These are phyloP conservation scores for Emydura subglobosa DNA, from an alignment of 2,113 vertebrate genomes.

Conservation along the genomic window DNA sequence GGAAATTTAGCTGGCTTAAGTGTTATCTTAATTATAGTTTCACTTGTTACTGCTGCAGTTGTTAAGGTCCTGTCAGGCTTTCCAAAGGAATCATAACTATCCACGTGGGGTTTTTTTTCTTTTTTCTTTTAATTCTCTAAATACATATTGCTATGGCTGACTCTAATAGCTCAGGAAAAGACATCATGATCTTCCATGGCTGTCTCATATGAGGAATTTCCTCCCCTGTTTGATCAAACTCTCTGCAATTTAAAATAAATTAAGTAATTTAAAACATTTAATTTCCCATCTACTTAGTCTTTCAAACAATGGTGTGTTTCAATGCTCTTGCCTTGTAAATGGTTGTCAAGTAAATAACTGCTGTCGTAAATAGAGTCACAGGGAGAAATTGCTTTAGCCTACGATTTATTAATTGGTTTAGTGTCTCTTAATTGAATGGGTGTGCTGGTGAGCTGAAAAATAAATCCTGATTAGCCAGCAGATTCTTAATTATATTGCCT, in stretches of 20 bases:
- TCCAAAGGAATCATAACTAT: rapidly evolving
- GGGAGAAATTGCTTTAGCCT: conserved; percentile 54
- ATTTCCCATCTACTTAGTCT: background rate
- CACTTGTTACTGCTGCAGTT: background rate
- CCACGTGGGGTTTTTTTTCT: background rate
- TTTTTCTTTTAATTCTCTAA: background rate
- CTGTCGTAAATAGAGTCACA: conserved; percentile 37
- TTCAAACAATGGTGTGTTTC: conserved; percentile 18
- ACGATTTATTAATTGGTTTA: conserved; percentile 60
- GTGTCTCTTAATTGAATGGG: conserved; percentile 57
- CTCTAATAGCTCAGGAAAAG: background rate
- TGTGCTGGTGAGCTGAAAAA: conserved; percentile 28
- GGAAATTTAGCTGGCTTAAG: background rate
- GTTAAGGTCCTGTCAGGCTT: background rate
- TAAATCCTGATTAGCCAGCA: conserved; percentile 39
- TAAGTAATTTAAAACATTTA: background rate
- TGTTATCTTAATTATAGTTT: background rate
- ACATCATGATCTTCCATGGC: background rate
- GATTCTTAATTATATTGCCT: background rate
- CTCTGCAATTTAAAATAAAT: background rate
- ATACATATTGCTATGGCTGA: rapidly evolving
- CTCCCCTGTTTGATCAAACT: background rate
- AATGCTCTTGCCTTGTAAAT: conserved; percentile 38
- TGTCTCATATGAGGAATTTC: background rate
- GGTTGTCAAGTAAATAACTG: conserved; percentile 42